Evolutionary conservation across 2,888 invertebrate genomes (phyloP), one percentile per base, ranked within the genome.

Genomic region (Podabrus alpinus): DNA sequence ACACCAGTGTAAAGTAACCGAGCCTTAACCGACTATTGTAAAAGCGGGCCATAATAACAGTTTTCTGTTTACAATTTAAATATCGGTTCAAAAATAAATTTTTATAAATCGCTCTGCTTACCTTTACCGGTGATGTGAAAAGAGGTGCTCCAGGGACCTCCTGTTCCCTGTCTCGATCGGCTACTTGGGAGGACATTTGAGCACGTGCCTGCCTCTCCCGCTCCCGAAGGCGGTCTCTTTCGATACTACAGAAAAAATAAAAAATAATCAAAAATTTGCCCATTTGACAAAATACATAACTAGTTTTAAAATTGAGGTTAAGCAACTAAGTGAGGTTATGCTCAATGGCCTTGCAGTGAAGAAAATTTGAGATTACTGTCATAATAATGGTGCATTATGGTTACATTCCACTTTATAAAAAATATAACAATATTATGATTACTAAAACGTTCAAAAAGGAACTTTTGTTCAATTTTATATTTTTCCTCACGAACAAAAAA

Each of bases 121-220:
- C 92, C 89, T 89, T 89, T 86, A 91, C 90, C 80, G 91, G 92
- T 85, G 90, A 92, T 86, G 90, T 91, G 88, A 92, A 92, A 81
- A 92, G 90, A 82, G 91, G 90, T 45, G 45, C 45, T 45, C 90
- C 90, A 79, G 83, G 83, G 80, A 89, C 87, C 85, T 89, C 91
- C 87, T 89, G 89, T 88, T 89, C 91, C 88, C 89, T 90, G 88
- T 90, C 91, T 87, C 83, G 85, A 83, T 89, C 89, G 83, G 88
- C 89, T 83, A 88, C 89, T 85, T 90, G 90, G 84, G 92, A 92
- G 90, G 92, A 91, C 90, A 93, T 92, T 89, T 92, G 92, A 86
- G 92, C 93, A 87, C 93, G 91, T 88, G 92, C 92, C 88, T 92
- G 92, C 84, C 93, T 90, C 88, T 94, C 93, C 89, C 92, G 91